Evolutionary conservation across 2,797 vertebrate species (phyloP).

Genomic region (Chelon auratus): DNA sequence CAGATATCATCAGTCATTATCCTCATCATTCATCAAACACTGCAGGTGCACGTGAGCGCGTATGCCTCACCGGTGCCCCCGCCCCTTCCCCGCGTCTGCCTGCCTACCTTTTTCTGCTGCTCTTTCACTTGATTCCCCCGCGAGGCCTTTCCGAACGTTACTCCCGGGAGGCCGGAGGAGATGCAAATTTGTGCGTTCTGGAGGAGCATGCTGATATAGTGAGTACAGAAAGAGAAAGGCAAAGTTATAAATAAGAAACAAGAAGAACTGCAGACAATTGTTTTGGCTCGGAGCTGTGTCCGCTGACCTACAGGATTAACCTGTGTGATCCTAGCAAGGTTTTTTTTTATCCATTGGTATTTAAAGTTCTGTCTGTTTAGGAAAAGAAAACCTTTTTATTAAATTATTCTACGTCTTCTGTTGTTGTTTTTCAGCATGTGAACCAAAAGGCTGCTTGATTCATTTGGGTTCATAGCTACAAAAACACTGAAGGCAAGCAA

Average conservation of each 20-base stretch:
- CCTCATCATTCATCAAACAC: conserved; percentile 81
- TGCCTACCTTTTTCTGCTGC: conserved; percentile 53
- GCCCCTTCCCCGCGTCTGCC: neutral
- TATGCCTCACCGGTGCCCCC: conserved; percentile 17
- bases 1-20: conserved; percentile 84
- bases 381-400: neutral
- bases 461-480: neutral
- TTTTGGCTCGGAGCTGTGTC: conserved; percentile 12
- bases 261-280: conserved; percentile 6
- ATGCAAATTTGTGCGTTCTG: conserved; percentile 66
- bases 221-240: conserved; percentile 28
- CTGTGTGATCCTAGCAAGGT: neutral
- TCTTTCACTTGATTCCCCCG: conserved; percentile 47
- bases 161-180: conserved; percentile 54
- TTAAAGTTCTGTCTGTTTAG: neutral
- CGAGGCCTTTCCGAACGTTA: conserved; percentile 55
- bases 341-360: neutral
- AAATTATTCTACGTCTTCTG: too few relatives aligned
- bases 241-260: conserved; percentile 40
- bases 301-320: conserved; percentile 22
- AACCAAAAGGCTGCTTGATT: neutral
- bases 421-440: neutral
- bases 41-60: conserved; percentile 74
- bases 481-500: neutral
- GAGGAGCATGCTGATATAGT: conserved; percentile 53